phyloP scores from a whole-genome alignment of 2,888 invertebrate genomes.

The Cerastis leucographa region DNA sequence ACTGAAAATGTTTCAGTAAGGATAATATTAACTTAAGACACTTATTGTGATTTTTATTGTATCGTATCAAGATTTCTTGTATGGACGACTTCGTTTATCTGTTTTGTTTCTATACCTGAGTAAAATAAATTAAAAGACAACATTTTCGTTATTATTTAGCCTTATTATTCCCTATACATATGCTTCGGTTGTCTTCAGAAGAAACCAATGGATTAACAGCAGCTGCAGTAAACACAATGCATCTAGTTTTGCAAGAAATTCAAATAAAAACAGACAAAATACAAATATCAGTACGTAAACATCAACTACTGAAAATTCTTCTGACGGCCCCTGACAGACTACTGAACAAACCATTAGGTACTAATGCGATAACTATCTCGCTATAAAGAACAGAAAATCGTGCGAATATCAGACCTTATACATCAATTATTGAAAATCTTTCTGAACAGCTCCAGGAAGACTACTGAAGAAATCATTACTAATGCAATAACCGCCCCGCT shows the following conservation, averaged over 20 bases:
- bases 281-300: too few species aligned
- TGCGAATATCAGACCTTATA: background rate
- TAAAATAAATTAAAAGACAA: conserved; percentile 14
- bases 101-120: background rate
- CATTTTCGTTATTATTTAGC: background rate
- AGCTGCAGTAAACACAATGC: background rate
- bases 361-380: background rate
- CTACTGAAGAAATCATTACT: background rate
- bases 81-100: background rate
- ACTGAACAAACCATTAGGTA: background rate
- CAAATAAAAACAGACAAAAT: too few species aligned
- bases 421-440: background rate
- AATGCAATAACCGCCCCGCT: background rate
- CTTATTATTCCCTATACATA: background rate
- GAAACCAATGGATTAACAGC: background rate
- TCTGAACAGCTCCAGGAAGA: background rate
- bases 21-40: background rate
- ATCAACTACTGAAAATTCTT: background rate
- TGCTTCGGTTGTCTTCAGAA: background rate
- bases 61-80: background rate
- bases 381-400: too few species aligned
- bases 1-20: background rate
- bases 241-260: background rate
- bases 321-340: background rate
- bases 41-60: background rate